A percentile compares a stretch with the other conserved stretches of the same genome.
phyloP scores from a whole-genome alignment of 2,888 invertebrate species.

The Lamellibrachia columna region DNA sequence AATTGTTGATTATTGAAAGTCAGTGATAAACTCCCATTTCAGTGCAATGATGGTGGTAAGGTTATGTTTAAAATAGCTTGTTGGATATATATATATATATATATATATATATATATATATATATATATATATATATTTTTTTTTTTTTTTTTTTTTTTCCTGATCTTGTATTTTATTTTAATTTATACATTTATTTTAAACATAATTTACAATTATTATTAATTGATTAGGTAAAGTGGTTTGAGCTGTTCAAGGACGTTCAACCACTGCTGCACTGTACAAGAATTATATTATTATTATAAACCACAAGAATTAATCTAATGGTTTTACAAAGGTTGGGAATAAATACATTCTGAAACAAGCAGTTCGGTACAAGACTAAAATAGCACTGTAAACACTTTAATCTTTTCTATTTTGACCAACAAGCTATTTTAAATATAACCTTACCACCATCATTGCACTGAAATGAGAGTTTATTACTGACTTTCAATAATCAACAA shows the following conservation, averaged over 20 bases:
- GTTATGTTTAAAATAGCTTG: neutral
- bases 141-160: neutral
- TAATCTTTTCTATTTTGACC: neutral
- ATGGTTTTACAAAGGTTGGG: neutral
- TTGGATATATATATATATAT: neutral
- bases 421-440: neutral
- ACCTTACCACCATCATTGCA: neutral
- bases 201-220: no score
- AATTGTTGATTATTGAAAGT: neutral
- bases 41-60: neutral
- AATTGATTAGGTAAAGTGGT: no score
- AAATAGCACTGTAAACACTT: neutral
- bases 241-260: no score
- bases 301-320: neutral
- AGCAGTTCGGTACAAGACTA: neutral
- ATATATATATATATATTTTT: neutral
- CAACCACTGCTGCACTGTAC: no score
- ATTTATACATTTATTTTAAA: no score
- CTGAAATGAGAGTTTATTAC: neutral
- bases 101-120: neutral
- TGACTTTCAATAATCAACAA: neutral
- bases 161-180: no score
- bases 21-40: neutral
- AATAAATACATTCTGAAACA: neutral
- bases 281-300: no score